Evolutionary conservation across 1,140 invertebrate genomes (phyloP).

Genomic region (Lerema accius): DNA sequence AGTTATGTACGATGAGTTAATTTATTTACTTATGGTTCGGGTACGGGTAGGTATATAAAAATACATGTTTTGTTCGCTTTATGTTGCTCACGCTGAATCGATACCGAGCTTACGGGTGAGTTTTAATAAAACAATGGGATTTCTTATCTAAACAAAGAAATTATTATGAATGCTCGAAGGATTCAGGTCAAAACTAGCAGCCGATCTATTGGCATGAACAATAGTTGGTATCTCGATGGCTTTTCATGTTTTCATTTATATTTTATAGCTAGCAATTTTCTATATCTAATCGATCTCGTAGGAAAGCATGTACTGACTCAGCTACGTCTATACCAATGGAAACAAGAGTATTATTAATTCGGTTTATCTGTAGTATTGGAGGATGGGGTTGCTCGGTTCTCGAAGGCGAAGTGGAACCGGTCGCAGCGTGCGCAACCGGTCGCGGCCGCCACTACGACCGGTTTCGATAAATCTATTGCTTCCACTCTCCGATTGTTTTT

Average conservation of each 20-base stretch:
- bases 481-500: conserved; percentile 50
- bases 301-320: background rate
- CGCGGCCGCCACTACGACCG: conserved; percentile 23
- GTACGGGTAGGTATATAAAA: too few relatives aligned
- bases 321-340: conserved; percentile 5
- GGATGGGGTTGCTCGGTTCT: conserved; percentile 53
- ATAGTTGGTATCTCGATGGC: conserved; percentile 19
- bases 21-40: background rate
- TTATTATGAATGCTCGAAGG: conserved; percentile 19
- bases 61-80: too few relatives aligned
- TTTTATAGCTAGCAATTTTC: conserved; percentile 24
- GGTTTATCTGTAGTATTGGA: conserved; percentile 20
- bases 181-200: conserved; percentile 29
- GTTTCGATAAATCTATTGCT: conserved; percentile 51
- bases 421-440: conserved; percentile 32
- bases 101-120: background rate
- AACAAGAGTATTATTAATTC: too few relatives aligned
- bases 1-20: conserved; percentile 3
- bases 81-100: background rate
- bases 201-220: conserved; percentile 24
- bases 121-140: conserved; percentile 13
- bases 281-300: conserved; percentile 5
- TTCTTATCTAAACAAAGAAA: conserved; percentile 22
- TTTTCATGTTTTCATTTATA: conserved; percentile 29
- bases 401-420: conserved; percentile 39